Evolutionary conservation across 1,140 invertebrate species (phyloP).

Genomic region (Panulirus ornatus): DNA sequence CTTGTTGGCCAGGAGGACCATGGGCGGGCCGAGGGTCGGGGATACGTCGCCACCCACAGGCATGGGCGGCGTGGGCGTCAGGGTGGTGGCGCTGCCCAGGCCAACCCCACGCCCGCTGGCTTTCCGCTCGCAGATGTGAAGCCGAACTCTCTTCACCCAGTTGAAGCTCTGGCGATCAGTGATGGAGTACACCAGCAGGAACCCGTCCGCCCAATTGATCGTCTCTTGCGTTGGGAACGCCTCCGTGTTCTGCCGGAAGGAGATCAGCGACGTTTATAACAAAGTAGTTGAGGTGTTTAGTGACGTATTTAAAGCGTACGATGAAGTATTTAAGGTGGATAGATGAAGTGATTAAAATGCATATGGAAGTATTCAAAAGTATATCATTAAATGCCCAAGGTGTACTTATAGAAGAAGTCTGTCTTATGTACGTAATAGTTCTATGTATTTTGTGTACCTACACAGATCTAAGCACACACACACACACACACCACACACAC

Average conservation of each 20-base stretch:
- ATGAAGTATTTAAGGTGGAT: too few relatives aligned
- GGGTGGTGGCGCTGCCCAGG: constrained; percentile 58
- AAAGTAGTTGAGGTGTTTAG: too few relatives aligned
- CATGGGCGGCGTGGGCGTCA: constrained; percentile 78
- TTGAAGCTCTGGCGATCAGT: constrained; percentile 92
- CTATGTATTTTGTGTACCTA: too few relatives aligned
- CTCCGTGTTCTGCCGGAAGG: constrained; percentile 81
- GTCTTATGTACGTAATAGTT: too few relatives aligned
- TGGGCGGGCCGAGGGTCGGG: constrained; percentile 79
- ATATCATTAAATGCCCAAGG: too few relatives aligned
- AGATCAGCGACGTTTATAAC: too few relatives aligned
- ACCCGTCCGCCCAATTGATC: constrained; percentile 92
- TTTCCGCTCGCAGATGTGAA: constrained; percentile 82
- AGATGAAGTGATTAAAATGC: too few relatives aligned
- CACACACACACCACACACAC: too few relatives aligned
- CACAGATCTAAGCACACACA: too few relatives aligned
- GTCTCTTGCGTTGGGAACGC: constrained; percentile 88
- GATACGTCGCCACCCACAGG: constrained; percentile 61
- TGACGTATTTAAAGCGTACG: too few relatives aligned
- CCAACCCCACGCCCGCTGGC: constrained; percentile 66
- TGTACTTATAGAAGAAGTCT: too few relatives aligned
- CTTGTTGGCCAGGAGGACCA: constrained; percentile 92
- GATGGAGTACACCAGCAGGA: constrained; percentile 93
- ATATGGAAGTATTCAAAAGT: too few relatives aligned
- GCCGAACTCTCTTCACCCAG: constrained; percentile 87